Conservation (phyloP, 2,888 invertebrate genomes). For the Watsonalla cultraria region DNA sequence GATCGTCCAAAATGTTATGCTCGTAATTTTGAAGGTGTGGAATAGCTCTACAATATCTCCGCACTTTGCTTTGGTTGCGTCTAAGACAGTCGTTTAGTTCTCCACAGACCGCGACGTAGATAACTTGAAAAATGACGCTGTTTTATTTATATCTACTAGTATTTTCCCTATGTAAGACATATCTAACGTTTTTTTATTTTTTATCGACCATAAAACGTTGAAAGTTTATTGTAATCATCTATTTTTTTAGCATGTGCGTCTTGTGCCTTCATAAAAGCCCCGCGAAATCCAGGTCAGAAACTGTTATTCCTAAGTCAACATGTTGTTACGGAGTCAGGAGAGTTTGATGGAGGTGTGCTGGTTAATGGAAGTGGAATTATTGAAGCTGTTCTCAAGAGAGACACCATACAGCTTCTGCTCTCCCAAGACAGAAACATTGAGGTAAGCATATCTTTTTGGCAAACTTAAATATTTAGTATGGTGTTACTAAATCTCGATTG, state of each 20-base stretch:
- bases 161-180: conserved; percentile 18
- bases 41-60: background rate
- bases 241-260: conserved; percentile 18
- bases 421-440: conserved; percentile 35
- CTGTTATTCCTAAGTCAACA: conserved; percentile 56
- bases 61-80: background rate
- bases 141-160: conserved; percentile 12
- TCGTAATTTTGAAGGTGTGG: background rate
- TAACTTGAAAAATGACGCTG: conserved; percentile 18
- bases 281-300: conserved; percentile 20
- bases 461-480: no score
- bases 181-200: background rate
- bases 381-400: conserved; percentile 64
- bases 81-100: conserved; percentile 14
- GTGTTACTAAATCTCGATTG: no score
- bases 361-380: conserved; percentile 79
- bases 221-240: background rate
- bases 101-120: conserved; percentile 11
- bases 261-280: conserved; percentile 23
- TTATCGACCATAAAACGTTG: no score
- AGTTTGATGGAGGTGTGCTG: conserved; percentile 79
- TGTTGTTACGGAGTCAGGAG: conserved; percentile 72
- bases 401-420: conserved; percentile 59
- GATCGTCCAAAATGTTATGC: background rate
- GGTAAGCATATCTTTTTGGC: conserved; percentile 11